A percentile compares a stretch with the other conserved stretches of the same genome.
These are phyloP conservation scores for Orestias chungarensis DNA, from an alignment of 2,797 vertebrate species.

Conservation along the genomic window DNA sequence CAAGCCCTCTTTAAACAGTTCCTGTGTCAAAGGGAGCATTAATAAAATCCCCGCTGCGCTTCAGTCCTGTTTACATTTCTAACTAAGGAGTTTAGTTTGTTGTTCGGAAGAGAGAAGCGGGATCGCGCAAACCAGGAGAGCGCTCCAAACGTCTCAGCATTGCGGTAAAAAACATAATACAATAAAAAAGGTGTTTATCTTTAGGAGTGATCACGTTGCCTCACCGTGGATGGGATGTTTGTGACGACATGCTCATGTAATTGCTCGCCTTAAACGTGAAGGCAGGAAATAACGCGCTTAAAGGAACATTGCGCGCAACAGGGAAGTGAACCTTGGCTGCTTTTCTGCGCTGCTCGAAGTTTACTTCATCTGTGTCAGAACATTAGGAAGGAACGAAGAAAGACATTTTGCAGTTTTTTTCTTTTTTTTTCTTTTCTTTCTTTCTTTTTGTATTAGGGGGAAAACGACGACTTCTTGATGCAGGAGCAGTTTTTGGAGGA, in stretches of 20 bases:
- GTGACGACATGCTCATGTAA: not conserved
- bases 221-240: not conserved
- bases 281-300: slow-evolving; percentile 59
- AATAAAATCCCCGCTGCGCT: not conserved
- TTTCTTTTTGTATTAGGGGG: no score
- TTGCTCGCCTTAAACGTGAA: slow-evolving; percentile 30
- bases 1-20: not conserved
- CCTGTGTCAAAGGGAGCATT: slow-evolving; percentile 8
- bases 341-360: slow-evolving; percentile 11
- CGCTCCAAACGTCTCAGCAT: no score
- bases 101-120: not conserved
- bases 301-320: slow-evolving; percentile 35
- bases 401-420: not conserved
- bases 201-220: no score
- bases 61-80: not conserved
- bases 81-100: not conserved
- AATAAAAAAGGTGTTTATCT: not conserved
- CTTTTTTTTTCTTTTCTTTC: no score
- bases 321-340: slow-evolving; percentile 56
- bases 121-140: no score
- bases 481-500: slow-evolving; percentile 7
- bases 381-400: not conserved
- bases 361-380: not conserved
- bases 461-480: not conserved
- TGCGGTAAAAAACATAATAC: no score